A percentile compares a stretch with the other conserved stretches of the same genome.
Evolutionary conservation across 2,113 vertebrate genomes (phyloP).

Genomic region (Lathamus discolor): DNA sequence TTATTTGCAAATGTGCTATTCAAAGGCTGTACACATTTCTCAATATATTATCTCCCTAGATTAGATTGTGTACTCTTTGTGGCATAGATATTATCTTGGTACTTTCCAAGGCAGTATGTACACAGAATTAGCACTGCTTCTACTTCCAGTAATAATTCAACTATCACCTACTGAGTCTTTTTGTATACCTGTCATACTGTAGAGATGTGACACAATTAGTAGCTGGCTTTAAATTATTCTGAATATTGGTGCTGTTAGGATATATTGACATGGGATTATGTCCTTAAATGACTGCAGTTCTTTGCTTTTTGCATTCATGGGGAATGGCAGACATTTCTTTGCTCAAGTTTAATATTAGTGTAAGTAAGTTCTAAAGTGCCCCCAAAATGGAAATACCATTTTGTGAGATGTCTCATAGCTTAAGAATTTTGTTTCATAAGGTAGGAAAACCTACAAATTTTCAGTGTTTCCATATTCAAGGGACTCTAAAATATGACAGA

Average conservation of each 20-base stretch:
- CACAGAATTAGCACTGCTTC: neutral
- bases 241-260: neutral
- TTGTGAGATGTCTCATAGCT: neutral
- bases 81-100: neutral
- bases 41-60: neutral
- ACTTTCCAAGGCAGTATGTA: neutral
- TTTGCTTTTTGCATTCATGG: neutral
- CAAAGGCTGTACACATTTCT: neutral
- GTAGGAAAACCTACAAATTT: neutral
- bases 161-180: neutral
- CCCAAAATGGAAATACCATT: neutral
- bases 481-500: rapidly evolving
- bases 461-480: neutral
- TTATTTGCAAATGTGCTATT: neutral
- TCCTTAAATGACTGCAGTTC: neutral
- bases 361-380: neutral
- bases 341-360: neutral
- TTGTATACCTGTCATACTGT: neutral
- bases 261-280: neutral
- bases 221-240: neutral
- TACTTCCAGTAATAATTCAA: neutral
- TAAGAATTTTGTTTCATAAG: neutral
- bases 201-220: neutral
- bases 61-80: neutral
- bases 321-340: neutral